Percentiles rank a stretch among this genome's conserved stretches.
These are phyloP conservation scores for Peromyscus attwateri DNA, from an alignment of 2,797 vertebrate genomes.

Conservation along the genomic window DNA sequence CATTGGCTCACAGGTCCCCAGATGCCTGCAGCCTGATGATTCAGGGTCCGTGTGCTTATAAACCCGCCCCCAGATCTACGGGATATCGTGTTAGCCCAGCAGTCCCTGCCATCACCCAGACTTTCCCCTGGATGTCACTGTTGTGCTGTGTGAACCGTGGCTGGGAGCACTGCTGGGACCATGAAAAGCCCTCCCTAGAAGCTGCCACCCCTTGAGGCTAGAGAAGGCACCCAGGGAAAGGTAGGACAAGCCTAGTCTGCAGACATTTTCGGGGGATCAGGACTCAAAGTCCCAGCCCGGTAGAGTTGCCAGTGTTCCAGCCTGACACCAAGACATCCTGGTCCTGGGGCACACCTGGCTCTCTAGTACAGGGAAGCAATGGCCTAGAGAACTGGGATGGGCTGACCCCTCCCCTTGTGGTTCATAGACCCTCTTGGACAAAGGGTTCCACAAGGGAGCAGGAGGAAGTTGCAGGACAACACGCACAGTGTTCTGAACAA, in stretches of 20 bases:
- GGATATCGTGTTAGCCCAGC: background rate
- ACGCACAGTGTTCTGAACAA: background rate
- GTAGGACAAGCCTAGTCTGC: background rate
- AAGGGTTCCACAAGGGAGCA: background rate
- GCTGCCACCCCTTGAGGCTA: background rate
- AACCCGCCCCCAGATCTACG: background rate
- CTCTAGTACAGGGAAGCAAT: background rate
- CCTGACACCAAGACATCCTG: background rate
- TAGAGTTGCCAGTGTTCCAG: rapidly evolving
- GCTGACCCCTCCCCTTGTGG: background rate
- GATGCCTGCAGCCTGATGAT: background rate
- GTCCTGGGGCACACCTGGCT: background rate
- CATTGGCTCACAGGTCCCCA: background rate
- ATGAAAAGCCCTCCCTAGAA: conserved; percentile 31
- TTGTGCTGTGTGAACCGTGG: conserved; percentile 77
- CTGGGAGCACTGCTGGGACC: background rate
- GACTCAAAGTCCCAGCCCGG: background rate
- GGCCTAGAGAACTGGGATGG: background rate
- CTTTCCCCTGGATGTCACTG: conserved; percentile 90
- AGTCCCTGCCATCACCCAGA: conserved; percentile 73
- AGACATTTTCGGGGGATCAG: background rate
- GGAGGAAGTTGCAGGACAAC: rapidly evolving
- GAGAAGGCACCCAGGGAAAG: background rate
- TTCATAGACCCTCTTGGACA: background rate
- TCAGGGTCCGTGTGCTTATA: background rate